phyloP scores from a whole-genome alignment of 2,113 vertebrate genomes.

The Rhipidura dahli region DNA sequence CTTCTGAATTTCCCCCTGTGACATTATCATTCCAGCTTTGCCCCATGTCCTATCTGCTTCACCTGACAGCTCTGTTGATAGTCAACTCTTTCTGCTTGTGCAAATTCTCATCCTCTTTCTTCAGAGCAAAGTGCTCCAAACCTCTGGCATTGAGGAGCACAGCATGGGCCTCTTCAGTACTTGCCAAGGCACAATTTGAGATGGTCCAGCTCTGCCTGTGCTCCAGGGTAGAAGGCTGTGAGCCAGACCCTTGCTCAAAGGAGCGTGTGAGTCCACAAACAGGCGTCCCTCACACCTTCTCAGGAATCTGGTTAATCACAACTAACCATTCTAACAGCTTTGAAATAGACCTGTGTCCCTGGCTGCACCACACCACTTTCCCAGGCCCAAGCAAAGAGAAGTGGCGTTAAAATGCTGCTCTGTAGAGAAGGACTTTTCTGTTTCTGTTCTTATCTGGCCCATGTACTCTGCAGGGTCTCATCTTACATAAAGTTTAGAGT shows the following conservation, averaged over 20 bases:
- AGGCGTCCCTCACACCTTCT: not conserved
- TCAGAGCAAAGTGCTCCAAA: not conserved
- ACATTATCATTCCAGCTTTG: not conserved
- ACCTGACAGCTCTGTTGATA: not conserved
- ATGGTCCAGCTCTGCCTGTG: not conserved
- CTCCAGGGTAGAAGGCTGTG: not conserved
- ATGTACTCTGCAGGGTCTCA: not conserved
- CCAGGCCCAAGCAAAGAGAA: not conserved
- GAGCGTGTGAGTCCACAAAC: not conserved
- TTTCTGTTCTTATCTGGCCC: not conserved
- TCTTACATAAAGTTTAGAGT: not conserved
- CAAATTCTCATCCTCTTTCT: not conserved
- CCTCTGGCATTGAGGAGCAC: not conserved
- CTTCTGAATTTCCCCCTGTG: not conserved
- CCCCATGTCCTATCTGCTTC: not conserved
- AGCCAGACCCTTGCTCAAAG: not conserved
- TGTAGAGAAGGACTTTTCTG: not conserved
- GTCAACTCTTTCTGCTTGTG: not conserved
- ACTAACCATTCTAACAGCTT: not conserved
- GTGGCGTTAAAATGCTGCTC: not conserved
- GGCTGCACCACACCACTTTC: not conserved
- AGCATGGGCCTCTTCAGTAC: not conserved
- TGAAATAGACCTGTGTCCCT: not conserved
- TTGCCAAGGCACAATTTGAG: not conserved
- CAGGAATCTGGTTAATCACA: not conserved